Evolutionary conservation across 2,113 vertebrate genomes (phyloP).

Genomic region (Rhabdornis inornatus): DNA sequence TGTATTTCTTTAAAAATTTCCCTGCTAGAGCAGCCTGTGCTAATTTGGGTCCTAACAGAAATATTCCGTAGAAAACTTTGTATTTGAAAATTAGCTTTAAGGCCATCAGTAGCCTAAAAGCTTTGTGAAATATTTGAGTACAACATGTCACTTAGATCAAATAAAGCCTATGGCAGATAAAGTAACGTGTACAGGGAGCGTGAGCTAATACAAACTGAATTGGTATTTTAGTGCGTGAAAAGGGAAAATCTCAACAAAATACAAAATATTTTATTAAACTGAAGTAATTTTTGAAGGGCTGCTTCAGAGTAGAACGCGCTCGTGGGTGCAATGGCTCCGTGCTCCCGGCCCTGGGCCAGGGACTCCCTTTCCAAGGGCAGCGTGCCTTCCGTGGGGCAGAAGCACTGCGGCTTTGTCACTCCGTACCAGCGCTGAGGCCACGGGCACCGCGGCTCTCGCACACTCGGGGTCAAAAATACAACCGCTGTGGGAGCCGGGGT

Average conservation of each 20-base stretch:
- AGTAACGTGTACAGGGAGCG: fast-evolving
- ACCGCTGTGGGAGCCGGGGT: fast-evolving
- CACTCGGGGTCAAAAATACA: fast-evolving
- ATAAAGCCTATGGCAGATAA: no score
- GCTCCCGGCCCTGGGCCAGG: background rate
- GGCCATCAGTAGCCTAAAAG: background rate
- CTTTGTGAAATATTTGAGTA: background rate
- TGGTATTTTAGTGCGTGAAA: background rate
- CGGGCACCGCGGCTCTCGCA: fast-evolving
- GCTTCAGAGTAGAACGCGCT: background rate
- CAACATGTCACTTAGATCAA: fast-evolving
- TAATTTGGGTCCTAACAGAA: background rate
- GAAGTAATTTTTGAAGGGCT: fast-evolving
- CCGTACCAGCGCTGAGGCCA: fast-evolving
- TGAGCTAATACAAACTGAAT: fast-evolving
- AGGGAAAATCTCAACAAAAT: background rate
- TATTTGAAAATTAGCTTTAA: background rate
- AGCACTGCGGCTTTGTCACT: fast-evolving
- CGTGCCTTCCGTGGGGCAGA: fast-evolving
- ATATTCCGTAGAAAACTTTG: background rate
- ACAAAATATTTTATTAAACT: background rate
- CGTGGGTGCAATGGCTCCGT: fast-evolving
- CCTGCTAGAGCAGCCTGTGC: background rate
- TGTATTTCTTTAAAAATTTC: background rate
- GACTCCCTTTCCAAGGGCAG: background rate